Percentiles rank a stretch among this genome's conserved stretches.
These are phyloP conservation scores for Lithophane socia DNA, from an alignment of 2,888 invertebrate species.

Conservation along the genomic window DNA sequence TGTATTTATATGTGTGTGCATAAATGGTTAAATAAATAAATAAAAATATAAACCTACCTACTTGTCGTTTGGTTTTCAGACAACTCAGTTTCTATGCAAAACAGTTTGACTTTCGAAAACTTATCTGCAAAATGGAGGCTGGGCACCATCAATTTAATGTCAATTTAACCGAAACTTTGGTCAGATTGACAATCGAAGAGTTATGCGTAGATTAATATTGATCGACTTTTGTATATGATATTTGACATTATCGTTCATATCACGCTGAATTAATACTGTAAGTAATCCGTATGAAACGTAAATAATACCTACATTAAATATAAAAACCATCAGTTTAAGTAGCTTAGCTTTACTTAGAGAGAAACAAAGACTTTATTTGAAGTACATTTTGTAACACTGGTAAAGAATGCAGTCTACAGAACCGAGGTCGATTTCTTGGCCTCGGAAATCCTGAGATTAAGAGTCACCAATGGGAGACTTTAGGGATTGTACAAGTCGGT, in stretches of 20 bases:
- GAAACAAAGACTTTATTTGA: conserved; percentile 38
- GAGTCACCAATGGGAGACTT: conserved; percentile 19
- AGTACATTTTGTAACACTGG: conserved; percentile 32
- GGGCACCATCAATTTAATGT: neutral
- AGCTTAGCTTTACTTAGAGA: conserved; percentile 17
- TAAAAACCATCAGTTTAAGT: conserved; percentile 2
- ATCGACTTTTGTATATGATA: neutral
- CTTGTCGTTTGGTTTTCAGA: neutral
- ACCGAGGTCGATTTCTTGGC: conserved; percentile 18
- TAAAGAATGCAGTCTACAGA: conserved; percentile 42
- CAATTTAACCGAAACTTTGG: neutral
- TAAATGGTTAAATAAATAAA: too few relatives aligned
- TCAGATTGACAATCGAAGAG: neutral
- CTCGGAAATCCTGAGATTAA: conserved; percentile 40
- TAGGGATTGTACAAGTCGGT: conserved; percentile 6
- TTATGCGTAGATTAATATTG: neutral
- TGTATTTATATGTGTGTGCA: too few relatives aligned
- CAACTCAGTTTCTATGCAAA: neutral
- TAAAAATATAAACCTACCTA: neutral
- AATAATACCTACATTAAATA: conserved; percentile 1
- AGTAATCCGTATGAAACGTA: neutral
- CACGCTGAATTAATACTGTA: neutral
- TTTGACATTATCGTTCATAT: neutral
- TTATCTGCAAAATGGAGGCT: neutral
- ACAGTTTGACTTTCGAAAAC: neutral